Conservation (phyloP, 2,888 invertebrate genomes). For the Lycophotia porphyrea region DNA sequence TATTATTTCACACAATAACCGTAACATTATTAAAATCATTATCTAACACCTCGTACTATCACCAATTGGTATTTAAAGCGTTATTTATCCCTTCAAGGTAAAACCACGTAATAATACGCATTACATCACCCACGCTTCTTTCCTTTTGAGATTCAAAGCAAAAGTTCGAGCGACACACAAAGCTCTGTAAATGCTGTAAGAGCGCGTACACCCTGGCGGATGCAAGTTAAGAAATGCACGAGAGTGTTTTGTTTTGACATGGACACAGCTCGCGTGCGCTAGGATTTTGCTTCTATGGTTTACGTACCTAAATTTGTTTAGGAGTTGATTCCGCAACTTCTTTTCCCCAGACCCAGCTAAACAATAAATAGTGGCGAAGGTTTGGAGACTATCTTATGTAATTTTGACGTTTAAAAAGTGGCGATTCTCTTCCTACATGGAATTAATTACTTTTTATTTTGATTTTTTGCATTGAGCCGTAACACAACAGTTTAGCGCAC, state of each 20-base stretch:
- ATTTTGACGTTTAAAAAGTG: not conserved
- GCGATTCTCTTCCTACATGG: not conserved
- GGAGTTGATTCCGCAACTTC: not conserved
- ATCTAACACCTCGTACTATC: conserved; percentile 23
- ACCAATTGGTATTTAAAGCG: conserved; percentile 22
- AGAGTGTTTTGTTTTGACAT: not conserved
- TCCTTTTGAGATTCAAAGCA: conserved; percentile 51
- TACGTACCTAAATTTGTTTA: not conserved
- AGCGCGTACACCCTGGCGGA: not conserved
- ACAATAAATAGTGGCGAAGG: not conserved
- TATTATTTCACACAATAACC: not conserved
- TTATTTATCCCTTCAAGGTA: conserved; percentile 48
- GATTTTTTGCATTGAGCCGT: not conserved
- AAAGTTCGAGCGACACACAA: conserved; percentile 43
- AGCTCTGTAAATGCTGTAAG: conserved; percentile 33
- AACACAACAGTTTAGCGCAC: conserved; percentile 6
- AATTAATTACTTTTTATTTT: not conserved
- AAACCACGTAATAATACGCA: conserved; percentile 48
- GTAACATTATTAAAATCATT: conserved; percentile 31
- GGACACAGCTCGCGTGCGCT: not conserved
- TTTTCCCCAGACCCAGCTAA: not conserved
- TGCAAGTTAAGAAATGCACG: not conserved
- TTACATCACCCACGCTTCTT: conserved; percentile 58
- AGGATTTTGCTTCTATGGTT: not conserved
- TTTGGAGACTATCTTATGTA: not conserved